A percentile compares a stretch with the other conserved stretches of the same genome.
Conservation (phyloP, 2,888 invertebrate species). For the Drosophila helvetica region DNA sequence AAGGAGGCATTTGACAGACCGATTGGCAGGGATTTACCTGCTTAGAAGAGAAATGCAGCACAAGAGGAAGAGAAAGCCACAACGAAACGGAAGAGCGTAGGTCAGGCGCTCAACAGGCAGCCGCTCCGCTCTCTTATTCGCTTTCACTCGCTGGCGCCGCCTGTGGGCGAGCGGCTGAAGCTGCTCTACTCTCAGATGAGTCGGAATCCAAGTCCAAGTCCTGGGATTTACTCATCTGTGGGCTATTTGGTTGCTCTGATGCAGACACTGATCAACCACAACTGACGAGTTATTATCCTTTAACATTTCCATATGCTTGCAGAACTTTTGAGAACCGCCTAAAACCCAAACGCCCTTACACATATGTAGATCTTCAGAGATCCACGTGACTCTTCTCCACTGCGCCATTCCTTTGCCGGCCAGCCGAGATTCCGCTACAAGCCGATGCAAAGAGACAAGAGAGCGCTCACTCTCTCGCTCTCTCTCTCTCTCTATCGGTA, state of each 20-base stretch:
- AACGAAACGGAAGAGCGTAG: neutral
- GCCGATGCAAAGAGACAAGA: neutral
- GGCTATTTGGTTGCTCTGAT: neutral
- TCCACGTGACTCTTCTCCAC: neutral
- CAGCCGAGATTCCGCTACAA: neutral
- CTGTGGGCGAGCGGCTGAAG: constrained; percentile 26
- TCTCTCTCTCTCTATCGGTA: neutral
- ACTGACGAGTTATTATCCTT: neutral
- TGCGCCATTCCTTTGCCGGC: neutral
- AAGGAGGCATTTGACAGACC: constrained; percentile 16
- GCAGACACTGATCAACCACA: neutral
- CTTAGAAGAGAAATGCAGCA: constrained; percentile 29
- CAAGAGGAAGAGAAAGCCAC: constrained; percentile 15
- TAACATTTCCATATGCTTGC: neutral
- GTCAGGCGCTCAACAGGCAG: neutral
- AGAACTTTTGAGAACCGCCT: neutral
- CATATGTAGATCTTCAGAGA: neutral
- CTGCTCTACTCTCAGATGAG: neutral
- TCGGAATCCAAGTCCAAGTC: neutral
- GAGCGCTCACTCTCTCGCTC: neutral
- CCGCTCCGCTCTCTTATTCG: neutral
- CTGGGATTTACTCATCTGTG: neutral
- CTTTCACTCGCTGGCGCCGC: neutral
- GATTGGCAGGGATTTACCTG: constrained; percentile 45
- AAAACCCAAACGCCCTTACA: neutral